Evolutionary conservation across 2,113 vertebrate species (phyloP), one percentile per base, ranked within the genome.

Genomic region (Argyrosomus japonicus): DNA sequence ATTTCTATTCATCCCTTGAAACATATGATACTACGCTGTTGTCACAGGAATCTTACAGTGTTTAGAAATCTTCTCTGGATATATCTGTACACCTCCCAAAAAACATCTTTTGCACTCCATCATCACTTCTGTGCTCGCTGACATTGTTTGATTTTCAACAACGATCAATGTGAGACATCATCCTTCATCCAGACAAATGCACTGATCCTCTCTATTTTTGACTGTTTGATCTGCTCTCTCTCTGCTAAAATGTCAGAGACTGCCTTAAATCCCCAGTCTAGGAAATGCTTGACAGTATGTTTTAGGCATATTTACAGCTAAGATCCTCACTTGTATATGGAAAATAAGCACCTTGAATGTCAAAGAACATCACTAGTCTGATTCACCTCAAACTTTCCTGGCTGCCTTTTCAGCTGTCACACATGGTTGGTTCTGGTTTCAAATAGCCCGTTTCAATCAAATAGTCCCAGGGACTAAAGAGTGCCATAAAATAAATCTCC

Each of bases 131-230:
- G 29, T 32, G 60, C 61, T 67, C 32, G 53, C 21, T 78, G 74
- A 75, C 82, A 68, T 40, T 50, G 58, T 75, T 81, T 79, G 74
- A 77, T 88, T 84, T 73, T n/a, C 17, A 79, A 18, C 43, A 53
- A 45, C 32, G 29, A 82, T 69, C 65, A 68, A 68, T 23, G 64
- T 48, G 27, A 84, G 78, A 70, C 71, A 27, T 74, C 75, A 54
- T 47, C 68, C 51, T 23, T 82, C 61, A 80, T 75, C 54, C 56
- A 77, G 68, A 87, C 80, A 62, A 80, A 75, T 10, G 6, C 54
- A 60, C 58, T 19, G 72, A 82, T 85, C 65, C 56, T 77, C 63
- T 79, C 64, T 56, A 15, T 45, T 77, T 72, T 15, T 53, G 43
- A 65, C 17, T 6, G n/a, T 84, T 84, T 89, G 75, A 83, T 88